Conservation (phyloP, 2,888 invertebrate genomes). For the Pristionchus mayeri region DNA sequence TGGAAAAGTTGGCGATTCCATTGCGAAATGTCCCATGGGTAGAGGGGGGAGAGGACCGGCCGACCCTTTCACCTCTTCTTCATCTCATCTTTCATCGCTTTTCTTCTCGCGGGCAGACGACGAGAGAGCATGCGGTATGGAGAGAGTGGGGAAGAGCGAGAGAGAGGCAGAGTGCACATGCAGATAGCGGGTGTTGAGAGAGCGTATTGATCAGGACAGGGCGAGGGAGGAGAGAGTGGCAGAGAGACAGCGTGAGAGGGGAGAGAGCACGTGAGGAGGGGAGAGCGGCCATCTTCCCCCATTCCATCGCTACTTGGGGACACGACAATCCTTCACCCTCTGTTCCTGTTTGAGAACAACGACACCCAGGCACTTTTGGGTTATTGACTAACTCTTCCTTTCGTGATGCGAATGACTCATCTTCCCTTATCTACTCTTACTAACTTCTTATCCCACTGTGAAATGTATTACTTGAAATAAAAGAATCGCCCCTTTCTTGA, state of each 20-base stretch:
- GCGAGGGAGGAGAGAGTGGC: slow-evolving; percentile 1
- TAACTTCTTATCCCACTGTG: too few species aligned
- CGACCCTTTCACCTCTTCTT: slow-evolving; percentile 3
- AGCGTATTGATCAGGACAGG: slow-evolving; percentile 34
- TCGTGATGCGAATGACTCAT: neutral
- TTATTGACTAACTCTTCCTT: too few species aligned
- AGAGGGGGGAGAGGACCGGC: neutral
- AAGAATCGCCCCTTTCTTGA: too few species aligned
- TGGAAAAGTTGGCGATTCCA: slow-evolving; percentile 5
- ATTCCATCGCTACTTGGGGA: slow-evolving; percentile 5
- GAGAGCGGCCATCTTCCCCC: neutral
- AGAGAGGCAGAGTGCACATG: slow-evolving; percentile 12
- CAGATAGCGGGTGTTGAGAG: slow-evolving; percentile 30
- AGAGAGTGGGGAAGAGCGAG: slow-evolving; percentile 4
- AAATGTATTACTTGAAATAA: too few species aligned
- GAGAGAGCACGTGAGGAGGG: slow-evolving; percentile 19
- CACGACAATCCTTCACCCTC: too few species aligned
- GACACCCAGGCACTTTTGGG: too few species aligned
- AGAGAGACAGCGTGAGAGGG: neutral
- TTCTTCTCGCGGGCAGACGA: neutral
- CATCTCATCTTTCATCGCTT: slow-evolving; percentile 22
- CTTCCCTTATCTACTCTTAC: neutral
- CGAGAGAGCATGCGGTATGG: neutral
- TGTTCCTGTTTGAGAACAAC: too few species aligned
- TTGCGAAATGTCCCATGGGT: slow-evolving; percentile 35